Evolutionary conservation across 2,797 vertebrate genomes (phyloP).

Genomic region (Serranus cabrilla): DNA sequence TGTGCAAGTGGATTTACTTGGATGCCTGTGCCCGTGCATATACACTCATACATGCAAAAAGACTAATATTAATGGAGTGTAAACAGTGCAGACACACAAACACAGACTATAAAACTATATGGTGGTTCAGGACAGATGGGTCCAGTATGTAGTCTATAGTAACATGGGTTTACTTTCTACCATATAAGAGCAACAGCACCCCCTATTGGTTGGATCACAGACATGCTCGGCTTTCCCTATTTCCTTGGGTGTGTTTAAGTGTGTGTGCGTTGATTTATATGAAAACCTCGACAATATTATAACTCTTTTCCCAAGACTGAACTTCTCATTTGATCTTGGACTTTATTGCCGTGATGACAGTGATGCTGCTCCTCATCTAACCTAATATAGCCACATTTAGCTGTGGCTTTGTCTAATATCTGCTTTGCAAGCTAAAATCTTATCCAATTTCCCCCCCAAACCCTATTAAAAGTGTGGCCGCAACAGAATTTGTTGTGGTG

Average conservation of each 20-base stretch:
- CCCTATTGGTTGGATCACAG: not conserved
- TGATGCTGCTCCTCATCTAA: not conserved
- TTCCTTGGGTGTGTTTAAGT: not conserved
- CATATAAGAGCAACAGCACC: slow-evolving; percentile 3
- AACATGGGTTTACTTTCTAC: not conserved
- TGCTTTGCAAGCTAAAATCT: not conserved
- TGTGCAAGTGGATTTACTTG: not conserved
- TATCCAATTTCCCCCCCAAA: not conserved
- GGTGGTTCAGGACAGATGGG: no score
- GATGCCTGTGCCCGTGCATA: not conserved
- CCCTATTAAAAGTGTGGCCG: not conserved
- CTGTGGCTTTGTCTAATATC: not conserved
- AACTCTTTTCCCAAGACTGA: not conserved
- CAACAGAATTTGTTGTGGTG: no score
- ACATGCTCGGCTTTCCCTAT: not conserved
- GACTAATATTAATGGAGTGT: not conserved
- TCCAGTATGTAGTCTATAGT: no score
- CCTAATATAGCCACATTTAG: not conserved
- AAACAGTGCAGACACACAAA: not conserved
- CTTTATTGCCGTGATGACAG: not conserved
- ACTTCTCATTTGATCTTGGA: not conserved
- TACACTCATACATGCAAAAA: not conserved
- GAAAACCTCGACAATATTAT: not conserved
- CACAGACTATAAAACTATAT: no score
- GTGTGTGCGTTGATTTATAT: not conserved